Conservation (phyloP, 2,113 vertebrate genomes). For the Nerophis lumbriciformis region DNA sequence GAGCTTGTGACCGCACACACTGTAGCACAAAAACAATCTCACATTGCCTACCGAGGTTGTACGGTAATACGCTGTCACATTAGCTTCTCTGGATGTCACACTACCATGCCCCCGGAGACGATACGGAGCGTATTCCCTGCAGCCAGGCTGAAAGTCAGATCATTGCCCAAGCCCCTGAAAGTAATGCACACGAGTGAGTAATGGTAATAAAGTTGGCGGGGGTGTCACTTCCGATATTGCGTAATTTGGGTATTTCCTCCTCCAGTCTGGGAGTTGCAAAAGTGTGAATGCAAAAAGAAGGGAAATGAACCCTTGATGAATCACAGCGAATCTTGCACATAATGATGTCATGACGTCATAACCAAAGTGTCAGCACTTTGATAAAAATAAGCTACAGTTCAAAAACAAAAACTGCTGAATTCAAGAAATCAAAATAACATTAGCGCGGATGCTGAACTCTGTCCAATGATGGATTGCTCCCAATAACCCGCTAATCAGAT, state of each 20-base stretch:
- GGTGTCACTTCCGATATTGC: constrained; percentile 48
- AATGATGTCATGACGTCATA: neutral
- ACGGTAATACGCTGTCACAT: constrained; percentile 51
- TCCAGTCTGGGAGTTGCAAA: constrained; percentile 13
- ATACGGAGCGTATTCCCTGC: constrained; percentile 35
- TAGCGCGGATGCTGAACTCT: too few relatives aligned
- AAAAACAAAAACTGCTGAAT: too few relatives aligned
- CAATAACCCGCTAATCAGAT: constrained; percentile 19
- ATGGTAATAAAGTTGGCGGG: constrained; percentile 52
- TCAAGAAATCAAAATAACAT: too few relatives aligned
- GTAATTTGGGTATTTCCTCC: constrained; percentile 23
- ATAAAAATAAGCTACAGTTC: too few relatives aligned
- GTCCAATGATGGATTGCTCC: constrained; percentile 25
- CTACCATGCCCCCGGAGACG: constrained; percentile 42
- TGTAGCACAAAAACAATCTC: constrained; percentile 23
- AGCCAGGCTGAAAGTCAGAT: constrained; percentile 35
- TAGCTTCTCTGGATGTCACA: constrained; percentile 38
- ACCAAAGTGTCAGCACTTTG: neutral
- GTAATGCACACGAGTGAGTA: constrained; percentile 50
- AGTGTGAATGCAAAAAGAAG: neutral
- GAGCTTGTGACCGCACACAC: constrained; percentile 8
- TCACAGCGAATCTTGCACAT: too few relatives aligned
- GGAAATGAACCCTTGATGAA: neutral
- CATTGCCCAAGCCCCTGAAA: constrained; percentile 56
- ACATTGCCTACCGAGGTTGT: constrained; percentile 19